Evolutionary conservation across 2,113 vertebrate genomes (phyloP), one percentile per base, ranked within the genome.

Genomic region (Cyprinodon brontotheroides): DNA sequence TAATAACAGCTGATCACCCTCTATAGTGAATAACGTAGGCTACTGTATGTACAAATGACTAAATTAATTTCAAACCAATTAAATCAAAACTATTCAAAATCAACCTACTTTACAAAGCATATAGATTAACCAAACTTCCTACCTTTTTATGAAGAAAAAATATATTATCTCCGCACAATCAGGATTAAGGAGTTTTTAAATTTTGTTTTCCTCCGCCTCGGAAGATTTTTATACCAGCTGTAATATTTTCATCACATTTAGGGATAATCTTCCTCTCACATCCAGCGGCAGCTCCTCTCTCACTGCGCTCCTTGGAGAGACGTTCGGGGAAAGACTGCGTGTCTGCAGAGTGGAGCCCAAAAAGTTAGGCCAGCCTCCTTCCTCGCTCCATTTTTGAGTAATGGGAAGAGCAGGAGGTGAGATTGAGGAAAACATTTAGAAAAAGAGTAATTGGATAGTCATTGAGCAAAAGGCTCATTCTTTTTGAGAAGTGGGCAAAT

Each of bases 341-440:
- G 77, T 60, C 11, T 64, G 74, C 65, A 79, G 84, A 89, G 89
- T 82, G 77, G 79, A 85, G 84, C 87, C 88, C 90, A 82, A 78
- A 74, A 89, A 88, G 83, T 90, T 79, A 82, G 86, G 87, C 86
- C 89, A 86, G 83, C 86, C 89, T 89, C 87, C 79, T 82, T 84
- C 10, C 81, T 78, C 65, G 63, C 76, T 66, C 29, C 29, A 29
- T 29, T 70, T 82, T 81, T 69, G 78, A 80, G 80, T 74, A 70
- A 62, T 78, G 62, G 76, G 70, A 83, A 60, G 80, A 67, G 57
- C 68, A 65, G 64, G 71, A 73, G 53, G 65, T 8, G 40, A 40
- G 12, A 22, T 15, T 12, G 39, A 70, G 48, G 57, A 37, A 14
- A 48, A 3, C 0, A n/a, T 57, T 68, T 57, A 39, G 63, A 5